These are phyloP conservation scores for Leucania comma DNA, from an alignment of 2,888 invertebrate species.

Conservation along the genomic window DNA sequence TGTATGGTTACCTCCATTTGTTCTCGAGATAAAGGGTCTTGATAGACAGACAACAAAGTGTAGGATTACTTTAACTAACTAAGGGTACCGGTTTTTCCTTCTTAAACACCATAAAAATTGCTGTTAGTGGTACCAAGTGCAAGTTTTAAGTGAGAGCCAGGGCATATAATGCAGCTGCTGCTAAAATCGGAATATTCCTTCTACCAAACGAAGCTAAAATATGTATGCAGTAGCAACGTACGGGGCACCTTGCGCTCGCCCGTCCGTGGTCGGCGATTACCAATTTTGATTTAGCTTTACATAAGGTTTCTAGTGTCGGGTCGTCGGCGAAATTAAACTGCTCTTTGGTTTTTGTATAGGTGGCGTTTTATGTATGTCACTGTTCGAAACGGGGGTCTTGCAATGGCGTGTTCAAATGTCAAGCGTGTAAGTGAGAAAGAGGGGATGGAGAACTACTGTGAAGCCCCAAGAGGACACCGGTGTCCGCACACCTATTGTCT, in stretches of 20 bases:
- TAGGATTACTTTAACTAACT: too few relatives aligned
- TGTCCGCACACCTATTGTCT: too few relatives aligned
- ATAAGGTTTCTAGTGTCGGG: neutral
- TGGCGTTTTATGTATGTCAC: neutral
- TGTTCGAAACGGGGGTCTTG: too few relatives aligned
- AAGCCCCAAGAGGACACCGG: too few relatives aligned
- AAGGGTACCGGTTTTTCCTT: too few relatives aligned
- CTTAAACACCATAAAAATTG: neutral
- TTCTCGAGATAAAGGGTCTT: too few relatives aligned
- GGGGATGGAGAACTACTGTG: too few relatives aligned
- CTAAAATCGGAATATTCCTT: conserved; percentile 31
- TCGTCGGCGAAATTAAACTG: conserved; percentile 6
- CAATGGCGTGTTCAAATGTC: too few relatives aligned
- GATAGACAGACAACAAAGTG: too few relatives aligned
- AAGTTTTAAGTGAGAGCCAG: neutral
- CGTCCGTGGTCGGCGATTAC: conserved; percentile 1
- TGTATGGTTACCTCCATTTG: too few relatives aligned
- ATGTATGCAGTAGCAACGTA: conserved; percentile 25
- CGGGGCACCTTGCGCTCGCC: conserved; percentile 3
- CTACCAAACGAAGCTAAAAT: conserved; percentile 19
- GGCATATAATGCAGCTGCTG: conserved; percentile 12
- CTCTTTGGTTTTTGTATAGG: neutral
- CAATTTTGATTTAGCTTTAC: conserved; percentile 14
- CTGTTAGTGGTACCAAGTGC: neutral
- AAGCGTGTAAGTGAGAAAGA: too few relatives aligned